Evolutionary conservation across 2,888 invertebrate genomes (phyloP).

Genomic region (Harmothoe impar): DNA sequence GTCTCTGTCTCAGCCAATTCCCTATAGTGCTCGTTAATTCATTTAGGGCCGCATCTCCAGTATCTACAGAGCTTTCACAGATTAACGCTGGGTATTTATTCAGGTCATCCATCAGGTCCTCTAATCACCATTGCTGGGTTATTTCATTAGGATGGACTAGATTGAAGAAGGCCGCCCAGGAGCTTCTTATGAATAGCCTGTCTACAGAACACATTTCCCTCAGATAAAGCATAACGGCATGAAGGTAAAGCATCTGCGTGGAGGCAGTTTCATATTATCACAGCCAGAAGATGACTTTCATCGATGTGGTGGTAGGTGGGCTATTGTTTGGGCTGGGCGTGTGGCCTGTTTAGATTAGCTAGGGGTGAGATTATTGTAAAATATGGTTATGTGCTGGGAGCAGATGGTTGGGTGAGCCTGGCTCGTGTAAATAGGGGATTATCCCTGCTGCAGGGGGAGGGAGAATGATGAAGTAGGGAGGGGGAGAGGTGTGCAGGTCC

Average conservation of each 20-base stretch:
- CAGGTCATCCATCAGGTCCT: neutral
- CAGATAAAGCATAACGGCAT: too few species aligned
- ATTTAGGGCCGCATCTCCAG: neutral
- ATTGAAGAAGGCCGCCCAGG: too few species aligned
- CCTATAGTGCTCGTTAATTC: neutral
- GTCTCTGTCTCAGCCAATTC: neutral
- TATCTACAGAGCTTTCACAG: conserved; percentile 6
- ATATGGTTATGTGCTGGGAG: conserved; percentile 13
- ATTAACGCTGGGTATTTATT: conserved; percentile 30
- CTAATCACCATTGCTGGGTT: neutral
- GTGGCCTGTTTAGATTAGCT: neutral
- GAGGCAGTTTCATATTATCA: too few species aligned
- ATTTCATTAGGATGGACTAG: too few species aligned
- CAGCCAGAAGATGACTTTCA: too few species aligned
- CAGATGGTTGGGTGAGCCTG: neutral
- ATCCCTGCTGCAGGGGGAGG: neutral
- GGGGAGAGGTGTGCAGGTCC: neutral
- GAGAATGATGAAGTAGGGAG: neutral
- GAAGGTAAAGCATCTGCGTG: too few species aligned
- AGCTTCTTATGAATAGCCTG: too few species aligned
- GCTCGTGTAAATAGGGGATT: conserved; percentile 38
- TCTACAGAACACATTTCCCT: too few species aligned
- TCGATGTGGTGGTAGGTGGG: too few species aligned
- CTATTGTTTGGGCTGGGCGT: neutral
- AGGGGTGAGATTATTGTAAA: neutral